These are phyloP conservation scores for Gouania willdenowi DNA, from an alignment of 2,797 vertebrate genomes.

Conservation along the genomic window DNA sequence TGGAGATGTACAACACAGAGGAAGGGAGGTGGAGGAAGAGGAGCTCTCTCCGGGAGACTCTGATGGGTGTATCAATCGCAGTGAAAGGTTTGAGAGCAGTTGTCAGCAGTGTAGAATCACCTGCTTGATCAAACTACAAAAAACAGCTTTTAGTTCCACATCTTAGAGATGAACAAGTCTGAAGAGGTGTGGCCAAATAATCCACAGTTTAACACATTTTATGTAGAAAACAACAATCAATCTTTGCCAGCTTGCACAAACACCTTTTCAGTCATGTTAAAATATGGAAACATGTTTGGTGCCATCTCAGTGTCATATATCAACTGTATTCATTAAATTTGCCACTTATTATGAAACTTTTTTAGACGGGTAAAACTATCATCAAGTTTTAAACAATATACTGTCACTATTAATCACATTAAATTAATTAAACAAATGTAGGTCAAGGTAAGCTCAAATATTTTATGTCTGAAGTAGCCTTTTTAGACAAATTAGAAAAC, in stretches of 20 bases:
- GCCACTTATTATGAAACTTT: too few species aligned
- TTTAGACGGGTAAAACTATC: too few species aligned
- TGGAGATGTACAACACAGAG: constrained; percentile 91
- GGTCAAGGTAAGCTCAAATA: too few species aligned
- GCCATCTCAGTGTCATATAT: not conserved
- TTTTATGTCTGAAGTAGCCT: too few species aligned
- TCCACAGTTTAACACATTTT: not conserved
- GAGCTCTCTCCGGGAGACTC: constrained; percentile 83
- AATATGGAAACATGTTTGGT: not conserved
- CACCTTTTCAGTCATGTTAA: not conserved
- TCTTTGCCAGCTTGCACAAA: too few species aligned
- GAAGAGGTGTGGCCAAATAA: not conserved
- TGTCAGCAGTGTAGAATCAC: too few species aligned
- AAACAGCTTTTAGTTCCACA: not conserved
- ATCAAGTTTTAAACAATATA: too few species aligned
- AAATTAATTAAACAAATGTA: too few species aligned
- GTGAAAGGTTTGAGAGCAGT: constrained; percentile 91
- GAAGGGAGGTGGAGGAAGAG: constrained; percentile 95
- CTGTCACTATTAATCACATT: too few species aligned
- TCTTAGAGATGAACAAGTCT: not conserved
- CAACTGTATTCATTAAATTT: too few species aligned
- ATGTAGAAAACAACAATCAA: not conserved
- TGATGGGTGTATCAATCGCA: constrained; percentile 90
- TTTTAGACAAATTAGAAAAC: too few species aligned
- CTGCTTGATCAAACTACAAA: too few species aligned